These are phyloP conservation scores for Oreohelix idahoensis DNA, from an alignment of 1,140 invertebrate species.

Conservation along the genomic window DNA sequence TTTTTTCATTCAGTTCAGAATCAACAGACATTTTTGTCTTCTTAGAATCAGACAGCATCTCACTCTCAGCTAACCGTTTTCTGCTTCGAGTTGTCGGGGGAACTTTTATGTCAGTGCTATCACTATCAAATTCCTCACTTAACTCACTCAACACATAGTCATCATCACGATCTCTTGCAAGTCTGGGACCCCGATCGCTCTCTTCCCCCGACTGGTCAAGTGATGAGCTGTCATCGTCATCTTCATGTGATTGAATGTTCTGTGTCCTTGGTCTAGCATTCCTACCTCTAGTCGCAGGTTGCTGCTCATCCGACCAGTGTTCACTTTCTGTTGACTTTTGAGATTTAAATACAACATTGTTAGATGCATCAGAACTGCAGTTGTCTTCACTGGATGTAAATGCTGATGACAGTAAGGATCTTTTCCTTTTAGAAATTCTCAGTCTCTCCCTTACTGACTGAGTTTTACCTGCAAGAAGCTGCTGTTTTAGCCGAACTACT, in stretches of 20 bases:
- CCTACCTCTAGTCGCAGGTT: neutral
- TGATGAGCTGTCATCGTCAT: neutral
- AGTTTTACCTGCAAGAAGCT: constrained; percentile 22
- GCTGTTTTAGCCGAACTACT: constrained; percentile 1
- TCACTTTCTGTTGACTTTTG: neutral
- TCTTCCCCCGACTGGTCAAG: neutral
- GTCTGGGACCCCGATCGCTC: neutral
- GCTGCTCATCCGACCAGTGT: neutral
- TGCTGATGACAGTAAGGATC: neutral
- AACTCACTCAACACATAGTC: constrained; percentile 34
- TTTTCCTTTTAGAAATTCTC: constrained; percentile 28
- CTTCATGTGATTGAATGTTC: too few species aligned
- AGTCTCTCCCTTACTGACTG: constrained; percentile 7
- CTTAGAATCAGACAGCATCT: neutral
- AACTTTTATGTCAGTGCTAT: neutral
- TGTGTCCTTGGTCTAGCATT: neutral
- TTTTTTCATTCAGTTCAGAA: neutral
- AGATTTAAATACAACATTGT: constrained; percentile 10
- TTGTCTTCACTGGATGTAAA: constrained; percentile 32
- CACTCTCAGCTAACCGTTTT: neutral
- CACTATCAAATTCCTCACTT: constrained; percentile 21
- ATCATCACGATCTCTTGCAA: neutral
- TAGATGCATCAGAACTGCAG: constrained; percentile 26
- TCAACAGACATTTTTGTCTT: neutral
- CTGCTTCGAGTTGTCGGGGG: constrained; percentile 20